Base-by-base conservation (phyloP, 2,113 vertebrate genomes). In the Natator depressus region DNA sequence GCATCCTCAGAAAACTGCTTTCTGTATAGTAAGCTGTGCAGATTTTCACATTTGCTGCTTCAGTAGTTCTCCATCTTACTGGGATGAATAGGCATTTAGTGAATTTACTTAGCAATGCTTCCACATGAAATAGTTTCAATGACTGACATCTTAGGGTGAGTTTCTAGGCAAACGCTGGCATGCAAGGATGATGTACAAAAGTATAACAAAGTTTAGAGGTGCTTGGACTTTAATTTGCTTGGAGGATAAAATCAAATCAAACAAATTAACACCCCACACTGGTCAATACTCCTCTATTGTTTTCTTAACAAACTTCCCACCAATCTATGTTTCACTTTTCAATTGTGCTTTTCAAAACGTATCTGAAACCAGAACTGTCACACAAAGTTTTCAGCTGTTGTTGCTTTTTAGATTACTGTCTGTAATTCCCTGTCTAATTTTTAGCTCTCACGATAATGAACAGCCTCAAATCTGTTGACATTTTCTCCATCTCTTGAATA, bases 81-180 rank as follows among this genome's bases (percentile, higher is more conserved):
- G 95, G 97, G 97, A 97, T 98, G 98, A 98, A 98, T 97, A 95
- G 98, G 96, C 98, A 98, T 98, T 98, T 98, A 98, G 97, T 65
- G 96, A 98, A 98, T 98, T 98, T 98, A 98, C 98, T 98, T 97
- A 98, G 98, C 93, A 82, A 98, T 98, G 95, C 97, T 98, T 98
- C 98, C 98, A 98, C 98, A 98, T 98, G 98, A 98, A 96, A 97
- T 98, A 94, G 59, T 94, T 98, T 98, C 97, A 98, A 98, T 98
- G 97, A 97, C 89, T 90, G 95, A 98, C 97, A 98, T 98, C 96
- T 97, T 96, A 1, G 84, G 79, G 93, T 93, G 95, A 87, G 90
- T 95, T 96, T 97, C 95, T 89, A 96, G 97, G 94, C 96, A 94
- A 85, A 95, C 89, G 84, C 89, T 80, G 80, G 75, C 79, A 87